Conservation (phyloP, 2,113 vertebrate genomes). For the Uropsilus gracilis region DNA sequence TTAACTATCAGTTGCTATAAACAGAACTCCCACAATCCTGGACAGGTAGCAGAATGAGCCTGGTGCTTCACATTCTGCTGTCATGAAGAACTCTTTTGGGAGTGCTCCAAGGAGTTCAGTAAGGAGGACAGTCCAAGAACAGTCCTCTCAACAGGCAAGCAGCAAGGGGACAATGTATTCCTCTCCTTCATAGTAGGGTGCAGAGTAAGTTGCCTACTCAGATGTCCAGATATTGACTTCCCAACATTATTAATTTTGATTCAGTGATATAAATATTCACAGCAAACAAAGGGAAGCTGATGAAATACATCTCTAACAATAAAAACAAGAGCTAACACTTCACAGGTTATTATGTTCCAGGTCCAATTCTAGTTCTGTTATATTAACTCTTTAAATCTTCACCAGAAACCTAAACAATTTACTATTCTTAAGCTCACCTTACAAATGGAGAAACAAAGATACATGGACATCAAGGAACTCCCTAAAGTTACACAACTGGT, state of each 20-base stretch:
- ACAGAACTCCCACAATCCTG: neutral
- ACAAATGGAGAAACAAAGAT: neutral
- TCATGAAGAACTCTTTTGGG: constrained; percentile 25
- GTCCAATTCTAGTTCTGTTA: neutral
- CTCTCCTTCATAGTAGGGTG: neutral
- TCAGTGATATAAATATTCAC: neutral
- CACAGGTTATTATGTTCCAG: neutral
- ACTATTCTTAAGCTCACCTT: neutral
- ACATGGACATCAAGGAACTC: neutral
- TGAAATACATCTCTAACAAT: neutral
- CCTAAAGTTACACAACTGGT: neutral
- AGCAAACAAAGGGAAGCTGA: neutral
- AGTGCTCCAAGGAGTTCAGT: too few relatives aligned
- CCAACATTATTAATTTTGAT: neutral
- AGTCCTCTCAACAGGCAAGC: neutral
- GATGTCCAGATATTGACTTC: neutral
- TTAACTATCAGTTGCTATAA: constrained; percentile 25
- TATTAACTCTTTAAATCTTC: neutral
- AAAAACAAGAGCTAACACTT: neutral
- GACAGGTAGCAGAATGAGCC: neutral
- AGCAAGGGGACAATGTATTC: accelerated
- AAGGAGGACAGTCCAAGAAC: neutral
- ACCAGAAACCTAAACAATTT: neutral
- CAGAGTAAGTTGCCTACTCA: neutral
- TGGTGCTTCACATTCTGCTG: neutral